Evolutionary conservation across 1,140 invertebrate species (phyloP).

Genomic region (Acromyrmex echinatior): DNA sequence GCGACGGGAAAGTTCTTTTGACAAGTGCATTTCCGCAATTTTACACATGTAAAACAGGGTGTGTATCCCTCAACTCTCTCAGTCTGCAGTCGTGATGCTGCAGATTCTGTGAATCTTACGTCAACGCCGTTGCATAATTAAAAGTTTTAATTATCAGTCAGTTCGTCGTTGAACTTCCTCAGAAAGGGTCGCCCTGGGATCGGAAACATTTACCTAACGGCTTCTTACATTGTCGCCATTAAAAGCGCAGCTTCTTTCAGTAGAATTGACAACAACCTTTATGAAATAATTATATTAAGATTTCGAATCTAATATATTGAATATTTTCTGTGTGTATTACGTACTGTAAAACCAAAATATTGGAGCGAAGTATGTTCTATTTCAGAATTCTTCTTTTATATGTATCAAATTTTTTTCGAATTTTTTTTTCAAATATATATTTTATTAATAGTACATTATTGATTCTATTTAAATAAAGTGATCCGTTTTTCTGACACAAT

Average conservation of each 20-base stretch:
- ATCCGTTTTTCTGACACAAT: neutral
- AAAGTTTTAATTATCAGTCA: conserved; percentile 79
- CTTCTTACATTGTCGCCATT: conserved; percentile 52
- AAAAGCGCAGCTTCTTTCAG: conserved; percentile 48
- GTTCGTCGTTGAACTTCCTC: conserved; percentile 48
- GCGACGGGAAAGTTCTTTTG: conserved; percentile 24
- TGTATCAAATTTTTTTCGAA: neutral
- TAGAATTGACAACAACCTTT: conserved; percentile 37
- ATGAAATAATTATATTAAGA: conserved; percentile 50
- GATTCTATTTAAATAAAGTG: neutral
- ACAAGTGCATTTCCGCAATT: conserved; percentile 36
- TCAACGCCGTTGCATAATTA: conserved; percentile 74
- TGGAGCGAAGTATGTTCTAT: neutral
- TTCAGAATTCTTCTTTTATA: neutral
- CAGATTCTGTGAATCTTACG: conserved; percentile 36
- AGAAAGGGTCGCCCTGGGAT: conserved; percentile 36
- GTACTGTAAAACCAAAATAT: neutral
- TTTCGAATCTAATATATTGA: conserved; percentile 16
- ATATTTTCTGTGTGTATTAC: neutral
- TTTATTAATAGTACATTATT: conserved; percentile 15
- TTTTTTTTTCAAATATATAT: neutral
- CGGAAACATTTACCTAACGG: conserved; percentile 38
- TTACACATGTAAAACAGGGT: conserved; percentile 51
- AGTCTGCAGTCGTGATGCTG: neutral
- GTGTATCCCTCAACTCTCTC: neutral